Conservation (phyloP, 2,113 vertebrate species). For the Zeus faber region DNA sequence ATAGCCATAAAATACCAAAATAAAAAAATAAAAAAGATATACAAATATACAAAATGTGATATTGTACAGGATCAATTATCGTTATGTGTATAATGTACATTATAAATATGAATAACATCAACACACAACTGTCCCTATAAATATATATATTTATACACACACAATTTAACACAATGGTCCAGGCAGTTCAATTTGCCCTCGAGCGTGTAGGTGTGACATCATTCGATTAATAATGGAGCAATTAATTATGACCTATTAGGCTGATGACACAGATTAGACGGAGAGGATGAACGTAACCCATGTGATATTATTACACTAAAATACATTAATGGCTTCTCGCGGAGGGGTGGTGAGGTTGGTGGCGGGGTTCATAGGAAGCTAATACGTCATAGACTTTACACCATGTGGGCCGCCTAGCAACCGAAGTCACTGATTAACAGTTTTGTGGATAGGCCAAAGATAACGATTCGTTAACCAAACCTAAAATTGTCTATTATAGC, state of each 20-base stretch:
- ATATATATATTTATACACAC: conserved; percentile 7
- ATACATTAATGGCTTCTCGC: conserved; percentile 63
- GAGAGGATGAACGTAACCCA: conserved; percentile 46
- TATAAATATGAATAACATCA: not conserved
- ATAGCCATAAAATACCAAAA: too few species aligned
- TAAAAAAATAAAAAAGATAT: too few species aligned
- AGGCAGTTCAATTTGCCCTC: conserved; percentile 54
- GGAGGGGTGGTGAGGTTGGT: too few species aligned
- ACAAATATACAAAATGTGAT: too few species aligned
- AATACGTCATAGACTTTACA: conserved; percentile 46
- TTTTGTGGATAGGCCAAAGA: conserved; percentile 51
- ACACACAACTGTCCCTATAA: not conserved
- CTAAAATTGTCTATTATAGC: conserved; percentile 11
- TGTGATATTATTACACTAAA: conserved; percentile 63
- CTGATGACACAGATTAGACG: conserved; percentile 69
- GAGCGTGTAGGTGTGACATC: conserved; percentile 64
- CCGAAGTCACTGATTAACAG: conserved; percentile 54
- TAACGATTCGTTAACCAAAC: conserved; percentile 33
- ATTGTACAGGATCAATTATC: too few species aligned
- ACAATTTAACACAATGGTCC: conserved; percentile 2
- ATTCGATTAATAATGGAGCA: conserved; percentile 70
- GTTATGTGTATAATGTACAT: too few species aligned
- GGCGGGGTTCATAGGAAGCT: too few species aligned
- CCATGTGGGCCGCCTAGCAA: conserved; percentile 46
- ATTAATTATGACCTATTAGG: conserved; percentile 74